A percentile compares a stretch with the other conserved stretches of the same genome.
Conservation (phyloP, 2,888 invertebrate genomes). For the Deilephila elpenor region DNA sequence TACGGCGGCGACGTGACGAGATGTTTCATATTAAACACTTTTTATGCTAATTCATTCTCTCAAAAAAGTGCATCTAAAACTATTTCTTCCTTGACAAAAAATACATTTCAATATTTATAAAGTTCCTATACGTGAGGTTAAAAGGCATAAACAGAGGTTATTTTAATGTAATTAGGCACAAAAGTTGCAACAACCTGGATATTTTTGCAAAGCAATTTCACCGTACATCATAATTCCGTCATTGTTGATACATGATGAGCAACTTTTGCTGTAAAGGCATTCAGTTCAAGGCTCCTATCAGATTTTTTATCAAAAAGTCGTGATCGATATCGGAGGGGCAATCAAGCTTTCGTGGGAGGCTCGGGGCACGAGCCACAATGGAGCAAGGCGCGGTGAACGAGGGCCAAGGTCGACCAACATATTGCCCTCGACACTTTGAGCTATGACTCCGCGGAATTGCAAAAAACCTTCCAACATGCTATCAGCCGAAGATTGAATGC, state of each 20-base stretch:
- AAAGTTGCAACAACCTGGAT: no score
- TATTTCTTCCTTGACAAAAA: neutral
- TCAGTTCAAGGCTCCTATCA: slow-evolving; percentile 22
- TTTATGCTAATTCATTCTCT: neutral
- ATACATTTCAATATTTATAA: no score
- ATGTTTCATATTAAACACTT: slow-evolving; percentile 9
- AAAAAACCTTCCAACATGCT: slow-evolving; percentile 13
- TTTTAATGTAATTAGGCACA: no score
- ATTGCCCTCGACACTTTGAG: slow-evolving; percentile 35
- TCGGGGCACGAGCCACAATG: slow-evolving; percentile 35
- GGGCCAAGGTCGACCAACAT: slow-evolving; percentile 39
- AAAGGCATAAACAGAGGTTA: no score
- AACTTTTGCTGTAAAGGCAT: neutral
- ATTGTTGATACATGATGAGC: neutral
- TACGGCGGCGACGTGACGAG: slow-evolving; percentile 10
- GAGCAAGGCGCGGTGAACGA: slow-evolving; percentile 40
- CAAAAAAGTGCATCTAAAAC: neutral
- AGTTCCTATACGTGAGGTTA: no score
- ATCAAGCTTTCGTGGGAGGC: slow-evolving; percentile 46
- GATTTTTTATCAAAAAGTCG: slow-evolving; percentile 41
- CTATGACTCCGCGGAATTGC: slow-evolving; percentile 37
- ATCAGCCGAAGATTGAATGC: neutral
- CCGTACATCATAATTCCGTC: neutral
- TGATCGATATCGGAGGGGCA: slow-evolving; percentile 51
- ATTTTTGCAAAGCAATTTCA: neutral